Conservation (phyloP, 1,140 invertebrate genomes). For the Cydia pomonella region DNA sequence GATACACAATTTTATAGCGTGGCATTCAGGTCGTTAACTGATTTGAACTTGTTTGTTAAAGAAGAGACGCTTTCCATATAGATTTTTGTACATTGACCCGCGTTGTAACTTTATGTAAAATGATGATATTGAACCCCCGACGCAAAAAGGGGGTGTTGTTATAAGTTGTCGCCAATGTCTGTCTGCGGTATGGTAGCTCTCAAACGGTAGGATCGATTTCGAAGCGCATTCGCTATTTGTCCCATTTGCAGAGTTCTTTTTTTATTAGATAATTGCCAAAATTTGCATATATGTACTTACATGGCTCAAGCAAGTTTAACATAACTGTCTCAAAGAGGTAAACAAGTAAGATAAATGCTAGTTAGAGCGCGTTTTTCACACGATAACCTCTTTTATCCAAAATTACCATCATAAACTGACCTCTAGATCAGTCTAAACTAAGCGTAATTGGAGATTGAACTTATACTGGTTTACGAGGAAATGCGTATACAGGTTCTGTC, state of each 20-base stretch:
- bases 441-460: neutral
- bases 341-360: slow-evolving; percentile 9
- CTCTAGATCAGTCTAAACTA: neutral
- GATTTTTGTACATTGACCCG: too few species aligned
- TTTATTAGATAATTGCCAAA: neutral
- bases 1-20: too few species aligned
- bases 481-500: neutral
- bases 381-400: neutral
- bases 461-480: neutral
- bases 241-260: neutral
- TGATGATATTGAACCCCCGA: too few species aligned
- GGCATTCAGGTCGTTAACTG: too few species aligned
- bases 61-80: too few species aligned
- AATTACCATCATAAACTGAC: neutral
- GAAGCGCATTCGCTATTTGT: too few species aligned
- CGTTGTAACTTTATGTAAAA: too few species aligned
- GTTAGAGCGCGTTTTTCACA: neutral
- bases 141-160: too few species aligned
- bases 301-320: neutral
- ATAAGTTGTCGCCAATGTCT: too few species aligned
- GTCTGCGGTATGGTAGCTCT: too few species aligned
- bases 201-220: too few species aligned
- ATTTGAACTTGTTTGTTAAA: too few species aligned
- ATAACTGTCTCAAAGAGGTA: neutral
- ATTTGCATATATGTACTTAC: neutral